Evolutionary conservation across 2,113 vertebrate genomes (phyloP), one percentile per base, ranked within the genome.

Genomic region (Procavia capensis): DNA sequence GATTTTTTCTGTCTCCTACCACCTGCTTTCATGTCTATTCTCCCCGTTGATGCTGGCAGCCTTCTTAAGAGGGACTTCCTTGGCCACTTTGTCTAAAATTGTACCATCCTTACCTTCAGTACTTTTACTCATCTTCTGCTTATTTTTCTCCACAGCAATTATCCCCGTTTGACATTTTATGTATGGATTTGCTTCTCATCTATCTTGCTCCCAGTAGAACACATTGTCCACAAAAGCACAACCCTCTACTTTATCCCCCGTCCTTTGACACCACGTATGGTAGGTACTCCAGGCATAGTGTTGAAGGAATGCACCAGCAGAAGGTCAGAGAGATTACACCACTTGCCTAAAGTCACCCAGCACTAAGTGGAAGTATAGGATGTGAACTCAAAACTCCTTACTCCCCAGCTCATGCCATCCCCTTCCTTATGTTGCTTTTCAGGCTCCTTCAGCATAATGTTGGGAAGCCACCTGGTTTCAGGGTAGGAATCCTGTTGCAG

Each of bases 1-100:
- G 34, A 36, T 64, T 66, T 29, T 41, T 17, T 24, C 47, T 57
- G n/a, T 19, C 36, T 79, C 50, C 34, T 34, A 34, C 6, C 27
- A 5, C 0, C 7, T 1, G 1, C 36, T 45, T 43, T 61, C 45
- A 0, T 31, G 9, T 31, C 68, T 10, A 24, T 13, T 22, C 43
- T 81, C 34, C 4, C 16, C 54, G 24, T 82, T 45, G 5, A n/a
- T 20, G 43, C 75, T 24, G 17, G 4, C 22, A 41, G 11, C n/a
- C 41, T 24, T 54, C 50, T 54, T 54, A 11, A 54, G 50, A 17
- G 50, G 14, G 14, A 16, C 57, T 85, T 68, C 57, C 47, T 43
- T 27, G 11, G 87, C 31, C 31, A 4, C 13, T n/a, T 78, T 61
- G 68, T 75, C 17, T n/a, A 70, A 39, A 72, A 72, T 72, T 22